phyloP scores from a whole-genome alignment of 2,797 vertebrate species.

The Scyliorhinus canicula region DNA sequence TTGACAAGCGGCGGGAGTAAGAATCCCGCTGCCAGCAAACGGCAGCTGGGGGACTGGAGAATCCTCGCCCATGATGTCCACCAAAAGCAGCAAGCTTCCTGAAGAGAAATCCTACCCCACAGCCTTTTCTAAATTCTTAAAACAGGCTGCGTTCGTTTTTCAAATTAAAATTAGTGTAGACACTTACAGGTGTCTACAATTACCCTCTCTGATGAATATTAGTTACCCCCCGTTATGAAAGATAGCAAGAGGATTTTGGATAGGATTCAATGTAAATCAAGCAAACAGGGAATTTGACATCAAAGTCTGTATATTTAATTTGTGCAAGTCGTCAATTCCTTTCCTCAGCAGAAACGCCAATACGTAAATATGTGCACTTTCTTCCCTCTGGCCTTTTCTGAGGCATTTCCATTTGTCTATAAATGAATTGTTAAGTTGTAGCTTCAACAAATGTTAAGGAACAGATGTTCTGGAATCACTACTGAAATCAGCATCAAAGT shows the following conservation, averaged over 20 bases:
- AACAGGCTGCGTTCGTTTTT: background rate
- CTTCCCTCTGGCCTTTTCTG: background rate
- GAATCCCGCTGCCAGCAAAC: no score
- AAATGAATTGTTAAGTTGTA: constrained; percentile 7
- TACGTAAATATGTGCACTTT: background rate
- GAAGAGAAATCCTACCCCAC: background rate
- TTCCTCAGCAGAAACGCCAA: background rate
- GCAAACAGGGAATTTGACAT: background rate
- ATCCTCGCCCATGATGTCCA: no score
- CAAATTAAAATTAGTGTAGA: background rate
- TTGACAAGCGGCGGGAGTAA: no score
- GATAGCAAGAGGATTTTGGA: background rate
- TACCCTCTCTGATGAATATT: background rate
- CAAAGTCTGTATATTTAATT: background rate
- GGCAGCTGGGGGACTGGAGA: no score
- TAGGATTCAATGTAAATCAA: background rate
- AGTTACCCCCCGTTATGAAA: no score
- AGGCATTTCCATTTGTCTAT: background rate
- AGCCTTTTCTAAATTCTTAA: background rate
- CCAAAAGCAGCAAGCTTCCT: background rate
- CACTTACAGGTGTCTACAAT: background rate
- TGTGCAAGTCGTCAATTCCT: background rate
- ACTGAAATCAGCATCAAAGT: background rate
- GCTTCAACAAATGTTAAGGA: background rate
- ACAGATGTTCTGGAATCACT: background rate